Conservation (phyloP, 53 echinoderm and acorn worm genomes). For the Holothuria leucospilota region DNA sequence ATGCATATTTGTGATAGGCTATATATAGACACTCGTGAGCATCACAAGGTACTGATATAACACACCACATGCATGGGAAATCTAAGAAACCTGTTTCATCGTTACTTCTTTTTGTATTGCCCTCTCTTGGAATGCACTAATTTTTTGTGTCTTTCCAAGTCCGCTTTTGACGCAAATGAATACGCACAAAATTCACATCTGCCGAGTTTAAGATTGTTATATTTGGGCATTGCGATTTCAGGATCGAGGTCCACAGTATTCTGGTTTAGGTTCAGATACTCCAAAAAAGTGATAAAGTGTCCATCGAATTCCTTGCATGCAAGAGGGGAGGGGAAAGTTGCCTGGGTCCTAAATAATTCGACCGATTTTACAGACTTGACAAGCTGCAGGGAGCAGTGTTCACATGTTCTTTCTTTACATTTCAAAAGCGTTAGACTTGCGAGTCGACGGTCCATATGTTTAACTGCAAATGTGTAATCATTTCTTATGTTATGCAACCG, state of each 20-base stretch:
- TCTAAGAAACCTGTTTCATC: background rate
- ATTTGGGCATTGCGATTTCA: slow-evolving; percentile 5
- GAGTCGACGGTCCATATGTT: slow-evolving; percentile 11
- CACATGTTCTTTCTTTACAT: slow-evolving; percentile 10
- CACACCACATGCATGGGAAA: background rate
- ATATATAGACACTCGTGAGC: background rate
- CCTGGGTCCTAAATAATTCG: background rate
- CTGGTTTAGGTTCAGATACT: background rate
- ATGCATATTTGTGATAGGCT: too few species aligned
- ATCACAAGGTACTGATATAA: background rate
- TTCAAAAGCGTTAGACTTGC: slow-evolving; percentile 7
- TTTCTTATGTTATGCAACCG: background rate
- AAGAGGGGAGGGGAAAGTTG: slow-evolving; percentile 13
- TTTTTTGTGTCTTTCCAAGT: slow-evolving; percentile 16
- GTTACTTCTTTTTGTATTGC: background rate
- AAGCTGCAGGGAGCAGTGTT: background rate
- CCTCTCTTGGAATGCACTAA: slow-evolving; percentile 2
- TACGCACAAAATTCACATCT: background rate
- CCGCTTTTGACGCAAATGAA: slow-evolving; percentile 9
- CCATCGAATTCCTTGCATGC: slow-evolving; percentile 1
- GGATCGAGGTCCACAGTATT: background rate
- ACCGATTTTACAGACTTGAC: slow-evolving; percentile 1
- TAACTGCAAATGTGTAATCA: background rate
- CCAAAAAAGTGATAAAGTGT: background rate
- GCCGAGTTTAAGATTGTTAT: background rate